A percentile compares a stretch with the other conserved stretches of the same genome.
phyloP scores from a whole-genome alignment of 1,140 invertebrate species.

The Pseudomyrmex flavicornis region DNA sequence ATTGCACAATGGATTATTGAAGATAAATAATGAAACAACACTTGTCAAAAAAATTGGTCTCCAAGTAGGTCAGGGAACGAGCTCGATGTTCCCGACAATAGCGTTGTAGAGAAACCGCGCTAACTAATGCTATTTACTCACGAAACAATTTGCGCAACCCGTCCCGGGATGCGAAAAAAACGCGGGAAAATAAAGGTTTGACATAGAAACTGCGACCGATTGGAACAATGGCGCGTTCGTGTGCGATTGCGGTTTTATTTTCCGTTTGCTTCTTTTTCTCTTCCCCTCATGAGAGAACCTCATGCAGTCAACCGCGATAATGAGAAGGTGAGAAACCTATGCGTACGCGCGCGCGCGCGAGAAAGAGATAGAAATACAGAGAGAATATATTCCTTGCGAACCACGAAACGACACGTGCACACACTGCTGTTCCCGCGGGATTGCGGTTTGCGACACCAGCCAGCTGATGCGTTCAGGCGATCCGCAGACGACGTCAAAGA shows the following conservation, averaged over 20 bases:
- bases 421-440: constrained; percentile 35
- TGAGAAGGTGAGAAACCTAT: constrained; percentile 17
- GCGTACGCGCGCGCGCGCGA: background rate
- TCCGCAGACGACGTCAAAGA: constrained; percentile 14
- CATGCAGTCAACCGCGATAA: constrained; percentile 16
- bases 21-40: background rate
- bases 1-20: background rate
- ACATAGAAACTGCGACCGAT: constrained; percentile 7
- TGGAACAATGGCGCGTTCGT: constrained; percentile 19
- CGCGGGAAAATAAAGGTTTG: background rate
- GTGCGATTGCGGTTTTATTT: constrained; percentile 27
- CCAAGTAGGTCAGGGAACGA: background rate
- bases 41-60: background rate
- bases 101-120: background rate
- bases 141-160: constrained; percentile 11
- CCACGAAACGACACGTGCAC: background rate
- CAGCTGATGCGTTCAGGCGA: constrained; percentile 15
- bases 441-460: background rate
- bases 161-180: background rate
- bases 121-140: background rate
- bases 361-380: background rate
- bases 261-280: background rate
- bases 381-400: background rate
- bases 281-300: constrained; percentile 7
- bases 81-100: background rate